phyloP scores from a whole-genome alignment of 1,140 invertebrate genomes.

The Anastrepha obliqua region DNA sequence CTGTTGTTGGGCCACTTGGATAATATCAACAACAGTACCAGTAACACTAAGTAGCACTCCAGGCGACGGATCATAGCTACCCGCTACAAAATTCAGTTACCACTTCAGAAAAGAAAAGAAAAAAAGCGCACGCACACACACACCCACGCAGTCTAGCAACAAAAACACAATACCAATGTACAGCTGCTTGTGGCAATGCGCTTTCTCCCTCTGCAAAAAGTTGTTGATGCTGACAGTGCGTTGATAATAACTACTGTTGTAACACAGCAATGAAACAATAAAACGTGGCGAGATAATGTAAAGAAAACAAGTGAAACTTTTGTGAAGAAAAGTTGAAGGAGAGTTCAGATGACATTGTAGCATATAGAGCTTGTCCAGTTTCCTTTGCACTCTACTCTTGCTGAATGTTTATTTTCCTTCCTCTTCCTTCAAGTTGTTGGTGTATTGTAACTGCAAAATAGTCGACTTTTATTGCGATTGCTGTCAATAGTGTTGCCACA shows the following conservation, averaged over 20 bases:
- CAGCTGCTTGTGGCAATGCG: neutral
- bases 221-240: neutral
- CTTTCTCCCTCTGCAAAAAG: neutral
- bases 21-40: too few relatives aligned
- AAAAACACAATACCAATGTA: too few relatives aligned
- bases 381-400: neutral
- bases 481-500: neutral
- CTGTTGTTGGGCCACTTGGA: too few relatives aligned
- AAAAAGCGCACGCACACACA: too few relatives aligned
- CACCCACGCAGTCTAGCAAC: too few relatives aligned
- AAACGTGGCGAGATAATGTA: neutral
- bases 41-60: too few relatives aligned
- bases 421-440: neutral
- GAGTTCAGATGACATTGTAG: neutral
- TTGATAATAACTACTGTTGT: neutral
- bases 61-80: too few relatives aligned
- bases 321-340: neutral
- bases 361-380: neutral
- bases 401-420: neutral
- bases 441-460: neutral
- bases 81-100: too few relatives aligned
- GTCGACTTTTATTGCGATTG: neutral
- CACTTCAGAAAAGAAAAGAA: too few relatives aligned
- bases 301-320: conserved; percentile 1
- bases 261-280: neutral